These are phyloP conservation scores for Oostethus manadensis DNA, from an alignment of 2,113 vertebrate genomes.

Conservation along the genomic window DNA sequence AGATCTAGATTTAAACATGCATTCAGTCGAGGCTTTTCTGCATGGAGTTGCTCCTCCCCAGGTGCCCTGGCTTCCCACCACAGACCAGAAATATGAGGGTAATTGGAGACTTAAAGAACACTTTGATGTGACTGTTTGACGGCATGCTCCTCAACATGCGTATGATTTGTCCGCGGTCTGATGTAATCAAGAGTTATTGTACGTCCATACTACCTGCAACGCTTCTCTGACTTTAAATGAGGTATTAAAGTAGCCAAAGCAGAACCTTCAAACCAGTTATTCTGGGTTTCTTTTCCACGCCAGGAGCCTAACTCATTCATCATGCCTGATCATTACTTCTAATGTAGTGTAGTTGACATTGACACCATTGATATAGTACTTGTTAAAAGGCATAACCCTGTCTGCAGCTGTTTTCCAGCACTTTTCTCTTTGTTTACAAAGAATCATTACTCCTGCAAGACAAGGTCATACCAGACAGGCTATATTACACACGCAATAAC, in stretches of 20 bases:
- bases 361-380: not conserved
- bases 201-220: not conserved
- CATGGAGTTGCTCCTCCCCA: too few species aligned
- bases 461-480: conserved; percentile 3
- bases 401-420: conserved; percentile 12
- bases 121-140: too few species aligned
- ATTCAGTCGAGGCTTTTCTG: too few species aligned
- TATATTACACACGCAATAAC: conserved; percentile 25
- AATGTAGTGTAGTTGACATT: conserved; percentile 13
- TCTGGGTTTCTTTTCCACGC: conserved; percentile 7
- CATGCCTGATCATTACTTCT: conserved; percentile 18
- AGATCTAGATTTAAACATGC: too few species aligned
- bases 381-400: conserved; percentile 1
- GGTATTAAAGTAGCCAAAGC: not conserved
- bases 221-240: not conserved
- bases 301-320: conserved; percentile 7
- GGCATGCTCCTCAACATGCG: too few species aligned
- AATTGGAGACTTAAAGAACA: too few species aligned
- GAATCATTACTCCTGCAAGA: conserved; percentile 20
- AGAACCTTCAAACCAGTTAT: not conserved
- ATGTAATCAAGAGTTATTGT: too few species aligned
- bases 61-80: too few species aligned
- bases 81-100: too few species aligned
- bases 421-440: conserved; percentile 13
- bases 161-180: too few species aligned